phyloP scores from a whole-genome alignment of 2,113 vertebrate genomes.

The Glaucidium brasilianum region DNA sequence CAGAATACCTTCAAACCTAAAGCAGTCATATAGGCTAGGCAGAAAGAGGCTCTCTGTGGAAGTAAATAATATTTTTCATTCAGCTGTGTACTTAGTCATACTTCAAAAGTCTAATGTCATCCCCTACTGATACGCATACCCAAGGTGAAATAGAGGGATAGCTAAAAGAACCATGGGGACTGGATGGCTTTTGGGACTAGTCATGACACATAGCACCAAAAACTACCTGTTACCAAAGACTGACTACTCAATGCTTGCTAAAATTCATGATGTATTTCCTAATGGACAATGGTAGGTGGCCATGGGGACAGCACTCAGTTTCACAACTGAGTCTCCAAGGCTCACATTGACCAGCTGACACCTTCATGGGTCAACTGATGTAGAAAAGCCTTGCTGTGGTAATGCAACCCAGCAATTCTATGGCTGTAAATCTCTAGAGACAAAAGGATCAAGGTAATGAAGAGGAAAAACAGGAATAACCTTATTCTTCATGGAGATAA shows the following conservation, averaged over 20 bases:
- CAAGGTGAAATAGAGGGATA: background rate
- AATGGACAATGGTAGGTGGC: background rate
- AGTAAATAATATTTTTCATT: background rate
- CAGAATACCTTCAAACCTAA: background rate
- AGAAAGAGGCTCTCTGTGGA: background rate
- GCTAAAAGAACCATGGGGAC: background rate
- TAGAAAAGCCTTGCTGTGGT: background rate
- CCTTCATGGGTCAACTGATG: background rate
- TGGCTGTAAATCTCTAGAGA: background rate
- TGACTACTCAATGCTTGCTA: background rate
- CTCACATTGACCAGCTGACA: background rate
- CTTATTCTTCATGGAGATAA: background rate
- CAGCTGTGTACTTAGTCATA: background rate
- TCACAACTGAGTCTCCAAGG: background rate
- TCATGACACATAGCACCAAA: background rate
- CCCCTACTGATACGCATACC: background rate
- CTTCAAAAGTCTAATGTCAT: background rate
- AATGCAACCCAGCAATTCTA: background rate
- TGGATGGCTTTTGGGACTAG: background rate
- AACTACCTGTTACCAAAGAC: background rate
- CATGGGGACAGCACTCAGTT: background rate
- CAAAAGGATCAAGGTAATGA: background rate
- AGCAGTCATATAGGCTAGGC: background rate
- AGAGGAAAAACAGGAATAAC: background rate
- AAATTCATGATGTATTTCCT: background rate